Base-by-base conservation (phyloP, 1,140 invertebrate species). In the Hormaphis cornu region DNA sequence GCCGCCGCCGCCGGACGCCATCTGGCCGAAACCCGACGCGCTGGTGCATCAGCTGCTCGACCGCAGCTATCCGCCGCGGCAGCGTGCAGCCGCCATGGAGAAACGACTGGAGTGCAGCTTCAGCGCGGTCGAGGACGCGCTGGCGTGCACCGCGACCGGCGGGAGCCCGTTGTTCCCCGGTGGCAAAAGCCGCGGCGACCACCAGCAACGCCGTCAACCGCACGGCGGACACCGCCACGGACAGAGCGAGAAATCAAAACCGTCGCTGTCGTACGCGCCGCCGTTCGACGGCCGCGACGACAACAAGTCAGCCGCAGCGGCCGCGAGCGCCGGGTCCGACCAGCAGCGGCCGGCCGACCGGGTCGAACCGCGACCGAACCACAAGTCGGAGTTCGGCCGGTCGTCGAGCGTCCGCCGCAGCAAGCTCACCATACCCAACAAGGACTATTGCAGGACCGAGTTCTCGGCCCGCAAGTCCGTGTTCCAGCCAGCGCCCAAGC, bases 1-100 rank as follows among this genome's bases (percentile, higher is more conserved):
- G n/a, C 87, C 85, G 3, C 86, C 87, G 9, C 87, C 87, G 22
- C 82, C 83, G 12, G 83, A 84, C 72, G 75, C 53, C 0, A 69
- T 54, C 14, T 69, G 58, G 48, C 44, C 63, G 4, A 69, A 42
- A 1, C 35, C 59, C 18, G 63, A 71, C 28, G 30, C 44, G 2
- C 37, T 71, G 28, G 54, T 14, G 8, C 53, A 69, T 7, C 50
- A 56, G 8, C 42, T 54, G n/a, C 54, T 26, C 18, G 20, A 54
- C 16, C 40, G 66, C 6, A 54, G 54, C 20, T n/a, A n/a, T n/a
- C n/a, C n/a, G n/a, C n/a, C 40, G 40, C 40, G n/a, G 40, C 40
- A 42, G 9, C 40, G 9, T n/a, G n/a, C n/a, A n/a, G n/a, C n/a
- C 8, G 44, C 44, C 10, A 66, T 50, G 12, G 61, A 66, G 18